Evolutionary conservation across 2,888 invertebrate genomes (phyloP), one percentile per base, ranked within the genome.

Genomic region (Amblyjoppa proteus): DNA sequence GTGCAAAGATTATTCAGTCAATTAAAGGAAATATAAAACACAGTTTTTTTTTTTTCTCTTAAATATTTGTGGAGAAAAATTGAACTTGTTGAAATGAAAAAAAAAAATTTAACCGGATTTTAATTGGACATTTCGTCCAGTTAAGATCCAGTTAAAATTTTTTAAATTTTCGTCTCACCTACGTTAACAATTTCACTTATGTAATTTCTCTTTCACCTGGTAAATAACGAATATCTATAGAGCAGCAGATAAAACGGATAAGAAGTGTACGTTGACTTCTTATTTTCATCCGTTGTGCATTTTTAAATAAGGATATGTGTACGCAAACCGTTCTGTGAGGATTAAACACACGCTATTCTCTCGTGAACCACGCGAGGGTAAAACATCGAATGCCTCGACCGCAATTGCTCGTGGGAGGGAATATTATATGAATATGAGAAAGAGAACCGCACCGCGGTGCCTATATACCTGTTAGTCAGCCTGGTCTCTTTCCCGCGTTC

Each of bases 401-500:
- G 25, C 61, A 61, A 61, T 61, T 61, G 28, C 61, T 61, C 61
- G 61, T 28, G 61, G 13, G 31, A 61, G 13, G 3, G 61, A 13
- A 31, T 61, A 61, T 28, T 61, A 4, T 31, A 34, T 5, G 16
- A 45, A 45, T 45, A 61, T 61, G 53, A 51, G 34, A 51, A 76
- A 76, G 64, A 61, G 58, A 38, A 56, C 25, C 25, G 28, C 25
- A 41, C 3, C 38, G 1, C 38, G 1, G 41, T 28, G 66, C 49
- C 5, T 28, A 20, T n/a, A 45, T 76, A 64, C 31, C 9, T 61
- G 34, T 61, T 53, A 49, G 28, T 3, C 28, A 31, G 61, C 61
- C 34, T 16, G 34, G n/a, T 28, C 61, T 74, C 61, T 70, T 70
- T 77, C 68, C 34, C 69, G 64, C 69, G 45, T 38, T 84, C 83